Conservation (phyloP, 2,113 vertebrate species). For the Ptyas mucosa region DNA sequence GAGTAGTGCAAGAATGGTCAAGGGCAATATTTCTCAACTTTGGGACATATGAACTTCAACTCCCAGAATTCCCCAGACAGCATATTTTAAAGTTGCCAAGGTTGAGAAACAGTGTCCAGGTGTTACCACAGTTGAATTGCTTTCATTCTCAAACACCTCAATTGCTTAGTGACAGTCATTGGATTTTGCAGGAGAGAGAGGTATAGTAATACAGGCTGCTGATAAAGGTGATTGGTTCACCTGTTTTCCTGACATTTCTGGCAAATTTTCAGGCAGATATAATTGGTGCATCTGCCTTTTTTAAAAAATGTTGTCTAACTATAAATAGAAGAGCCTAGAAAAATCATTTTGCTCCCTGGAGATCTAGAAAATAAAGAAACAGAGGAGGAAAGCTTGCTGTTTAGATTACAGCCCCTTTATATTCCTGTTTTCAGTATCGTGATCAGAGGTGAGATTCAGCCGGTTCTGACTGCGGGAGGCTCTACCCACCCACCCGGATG, state of each 20-base stretch:
- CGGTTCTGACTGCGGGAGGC: no score
- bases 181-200: background rate
- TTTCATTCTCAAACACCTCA: background rate
- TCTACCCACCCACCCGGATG: no score
- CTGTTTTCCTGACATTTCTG: background rate
- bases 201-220: background rate
- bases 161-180: background rate
- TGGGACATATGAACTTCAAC: background rate
- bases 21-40: background rate
- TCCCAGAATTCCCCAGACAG: background rate
- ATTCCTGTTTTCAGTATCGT: no score
- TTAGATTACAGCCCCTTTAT: background rate
- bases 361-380: background rate
- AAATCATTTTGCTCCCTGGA: background rate
- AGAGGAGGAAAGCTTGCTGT: background rate
- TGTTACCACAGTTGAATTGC: background rate
- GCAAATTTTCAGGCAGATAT: background rate
- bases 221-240: background rate
- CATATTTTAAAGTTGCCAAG: background rate
- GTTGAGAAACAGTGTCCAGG: background rate
- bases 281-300: background rate
- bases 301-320: background rate
- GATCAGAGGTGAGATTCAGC: no score
- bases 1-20: background rate
- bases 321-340: background rate